These are phyloP conservation scores for Chaetodon trifascialis DNA, from an alignment of 2,113 vertebrate genomes.

Conservation along the genomic window DNA sequence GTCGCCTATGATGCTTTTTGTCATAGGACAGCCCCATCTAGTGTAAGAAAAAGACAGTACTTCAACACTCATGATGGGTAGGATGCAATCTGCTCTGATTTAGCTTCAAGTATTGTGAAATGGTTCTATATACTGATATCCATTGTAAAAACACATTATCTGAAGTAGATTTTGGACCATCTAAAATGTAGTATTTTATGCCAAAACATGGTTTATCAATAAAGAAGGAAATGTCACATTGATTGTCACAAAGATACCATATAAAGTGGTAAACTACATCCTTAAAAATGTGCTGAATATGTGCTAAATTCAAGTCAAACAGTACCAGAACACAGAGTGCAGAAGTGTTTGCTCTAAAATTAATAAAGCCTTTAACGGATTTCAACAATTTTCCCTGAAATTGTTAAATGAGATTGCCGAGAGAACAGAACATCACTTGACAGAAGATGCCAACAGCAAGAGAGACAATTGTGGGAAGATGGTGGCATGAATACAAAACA, in stretches of 20 bases:
- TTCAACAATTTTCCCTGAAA: not conserved
- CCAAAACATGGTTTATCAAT: not conserved
- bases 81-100: not conserved
- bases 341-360: not conserved
- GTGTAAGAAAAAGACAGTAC: not conserved
- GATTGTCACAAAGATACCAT: not conserved
- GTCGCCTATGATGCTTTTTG: not conserved
- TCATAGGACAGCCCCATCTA: constrained; percentile 23
- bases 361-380: not conserved
- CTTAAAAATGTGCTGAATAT: not conserved
- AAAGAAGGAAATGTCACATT: not conserved
- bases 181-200: not conserved
- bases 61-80: not conserved
- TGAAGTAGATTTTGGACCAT: not conserved
- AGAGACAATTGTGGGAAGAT: constrained; percentile 41
- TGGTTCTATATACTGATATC: not conserved
- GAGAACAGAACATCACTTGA: constrained; percentile 22
- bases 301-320: not conserved
- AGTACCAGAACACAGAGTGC: not conserved
- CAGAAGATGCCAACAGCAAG: constrained; percentile 29
- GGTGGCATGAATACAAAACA: constrained; percentile 54
- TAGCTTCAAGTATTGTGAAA: not conserved
- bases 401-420: not conserved
- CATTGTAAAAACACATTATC: not conserved
- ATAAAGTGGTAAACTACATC: not conserved